Evolutionary conservation across 1,140 invertebrate species (phyloP).

Genomic region (Diorhabda carinulata): DNA sequence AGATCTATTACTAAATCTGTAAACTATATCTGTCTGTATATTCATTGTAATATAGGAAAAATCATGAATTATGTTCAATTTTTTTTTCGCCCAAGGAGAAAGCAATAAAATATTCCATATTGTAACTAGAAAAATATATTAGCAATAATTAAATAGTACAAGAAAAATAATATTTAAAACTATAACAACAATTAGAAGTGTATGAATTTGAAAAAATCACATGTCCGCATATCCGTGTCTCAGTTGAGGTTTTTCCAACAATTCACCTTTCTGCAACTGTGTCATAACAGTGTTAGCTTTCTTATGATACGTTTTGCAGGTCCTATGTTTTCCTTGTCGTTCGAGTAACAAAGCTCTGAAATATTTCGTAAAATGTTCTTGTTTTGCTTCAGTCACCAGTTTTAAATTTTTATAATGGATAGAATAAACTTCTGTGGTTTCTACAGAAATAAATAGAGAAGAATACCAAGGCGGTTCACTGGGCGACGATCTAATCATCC

Average conservation of each 20-base stretch:
- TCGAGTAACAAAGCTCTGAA: conserved; percentile 7
- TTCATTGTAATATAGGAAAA: too few species aligned
- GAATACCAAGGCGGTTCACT: not conserved
- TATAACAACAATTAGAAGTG: too few species aligned
- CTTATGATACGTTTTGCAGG: too few species aligned
- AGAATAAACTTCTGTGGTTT: conserved; percentile 26
- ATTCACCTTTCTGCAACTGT: not conserved
- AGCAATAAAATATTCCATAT: too few species aligned
- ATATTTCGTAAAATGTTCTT: conserved; percentile 10
- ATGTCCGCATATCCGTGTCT: not conserved
- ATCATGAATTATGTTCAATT: too few species aligned
- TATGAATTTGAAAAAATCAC: not conserved
- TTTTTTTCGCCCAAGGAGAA: too few species aligned
- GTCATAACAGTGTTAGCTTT: not conserved
- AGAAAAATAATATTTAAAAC: too few species aligned
- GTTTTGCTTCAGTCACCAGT: conserved; percentile 6
- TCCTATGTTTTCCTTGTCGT: too few species aligned
- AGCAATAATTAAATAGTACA: too few species aligned
- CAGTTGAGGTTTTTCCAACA: not conserved
- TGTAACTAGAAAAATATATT: too few species aligned
- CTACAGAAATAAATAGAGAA: conserved; percentile 19
- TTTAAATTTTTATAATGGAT: conserved; percentile 11
- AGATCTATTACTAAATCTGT: too few species aligned
- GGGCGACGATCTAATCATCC: conserved; percentile 12
- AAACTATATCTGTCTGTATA: too few species aligned